A percentile compares a stretch with the other conserved stretches of the same genome.
These are phyloP conservation scores for Platyscapa corneri DNA, from an alignment of 1,140 invertebrate species.

Conservation along the genomic window DNA sequence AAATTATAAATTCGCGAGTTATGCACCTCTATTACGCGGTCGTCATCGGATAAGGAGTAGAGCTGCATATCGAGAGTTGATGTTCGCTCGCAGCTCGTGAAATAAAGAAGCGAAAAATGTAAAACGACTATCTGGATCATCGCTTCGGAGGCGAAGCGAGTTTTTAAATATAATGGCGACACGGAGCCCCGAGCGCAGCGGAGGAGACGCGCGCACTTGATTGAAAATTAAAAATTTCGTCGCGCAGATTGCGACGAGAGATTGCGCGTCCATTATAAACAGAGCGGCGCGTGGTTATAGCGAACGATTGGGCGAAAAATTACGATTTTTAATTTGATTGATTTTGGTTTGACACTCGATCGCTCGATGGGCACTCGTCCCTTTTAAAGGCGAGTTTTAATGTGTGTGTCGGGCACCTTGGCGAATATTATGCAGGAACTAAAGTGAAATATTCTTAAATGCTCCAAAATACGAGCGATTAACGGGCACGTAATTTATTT, in stretches of 20 bases:
- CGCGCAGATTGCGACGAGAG: background rate
- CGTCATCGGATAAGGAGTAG: too few relatives aligned
- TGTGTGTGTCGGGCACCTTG: too few relatives aligned
- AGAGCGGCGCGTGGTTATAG: background rate
- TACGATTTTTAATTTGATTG: background rate
- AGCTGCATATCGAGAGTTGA: background rate
- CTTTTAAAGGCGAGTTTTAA: too few relatives aligned
- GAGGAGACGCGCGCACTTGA: background rate
- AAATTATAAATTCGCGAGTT: background rate
- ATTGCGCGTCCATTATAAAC: background rate
- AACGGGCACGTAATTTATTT: background rate
- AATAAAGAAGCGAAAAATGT: background rate
- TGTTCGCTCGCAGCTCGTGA: background rate
- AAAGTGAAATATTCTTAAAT: background rate
- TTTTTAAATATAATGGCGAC: background rate
- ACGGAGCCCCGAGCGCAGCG: background rate
- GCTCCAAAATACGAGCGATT: background rate
- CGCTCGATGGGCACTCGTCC: too few relatives aligned
- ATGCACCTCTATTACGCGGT: background rate
- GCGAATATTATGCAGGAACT: background rate
- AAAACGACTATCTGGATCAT: background rate
- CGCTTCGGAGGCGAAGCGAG: background rate
- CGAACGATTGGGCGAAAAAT: background rate
- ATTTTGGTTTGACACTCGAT: background rate
- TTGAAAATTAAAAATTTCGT: conserved; percentile 34